Evolutionary conservation across 2,113 vertebrate genomes (phyloP), one percentile per base, ranked within the genome.

Genomic region (Centropristis striata): DNA sequence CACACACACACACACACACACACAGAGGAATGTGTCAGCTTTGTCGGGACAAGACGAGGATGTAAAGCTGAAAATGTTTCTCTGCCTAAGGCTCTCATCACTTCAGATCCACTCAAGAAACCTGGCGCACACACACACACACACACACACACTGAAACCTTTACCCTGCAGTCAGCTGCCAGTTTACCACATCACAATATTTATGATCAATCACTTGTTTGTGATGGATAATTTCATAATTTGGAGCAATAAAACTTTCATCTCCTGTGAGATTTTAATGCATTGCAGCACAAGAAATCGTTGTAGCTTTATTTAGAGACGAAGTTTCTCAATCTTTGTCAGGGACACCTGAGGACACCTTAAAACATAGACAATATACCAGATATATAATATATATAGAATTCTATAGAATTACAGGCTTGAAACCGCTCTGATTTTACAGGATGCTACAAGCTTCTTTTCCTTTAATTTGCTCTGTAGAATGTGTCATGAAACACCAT

Each of bases 21-120:
- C 18, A 39, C 2, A 46, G 0, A 85, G 66, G 72, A 88, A 84
- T 71, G 74, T 75, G 42, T 46, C 25, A 42, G 60, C 69, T 85
- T 46, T 91, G 78, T 84, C 50, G 6, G 27, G 75, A 78, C 90
- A 81, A 41, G 86, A 79, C 37, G 4, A 46, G 63, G 67, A 86
- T 77, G 63, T 64, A 79, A 80, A 82, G 28, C 27, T 71, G 21
- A 49, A 67, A 20, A 18, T 18, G 27, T 73, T 66, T 78, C 18
- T 60, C 28, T 74, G 44, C 49, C 55, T 80, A 8, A 70, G 46
- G 55, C n/a, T 36, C 23, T 18, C 3, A 37, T 57, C 61, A 13
- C 12, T 39, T 1, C 3, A 36, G 39, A 32, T 71, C 12, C 12
- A 32, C 32, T 32, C n/a, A n/a, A 4, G 21, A 27, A 39, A 72